Base-by-base conservation (phyloP, 2,113 vertebrate genomes). In the Centrocercus urophasianus region DNA sequence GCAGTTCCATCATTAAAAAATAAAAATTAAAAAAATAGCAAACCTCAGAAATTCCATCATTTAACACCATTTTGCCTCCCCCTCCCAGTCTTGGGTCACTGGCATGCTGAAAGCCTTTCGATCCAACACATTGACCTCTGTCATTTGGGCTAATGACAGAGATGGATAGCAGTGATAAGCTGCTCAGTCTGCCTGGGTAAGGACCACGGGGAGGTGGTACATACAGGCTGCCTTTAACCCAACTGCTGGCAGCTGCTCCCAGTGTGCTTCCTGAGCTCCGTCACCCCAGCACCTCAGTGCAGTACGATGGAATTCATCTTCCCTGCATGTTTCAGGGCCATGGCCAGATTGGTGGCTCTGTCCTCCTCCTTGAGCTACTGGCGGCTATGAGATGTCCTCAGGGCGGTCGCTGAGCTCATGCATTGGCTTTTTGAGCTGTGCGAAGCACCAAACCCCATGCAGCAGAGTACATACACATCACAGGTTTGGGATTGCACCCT, bases 261-360 rank as follows among this genome's bases (percentile, higher is more conserved):
- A 69, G 30, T 2, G 1, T 0, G 0, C 3, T 60, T 18, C 48
- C 43, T 47, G 14, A 65, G 43, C 67, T 48, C 0, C 0, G 5
- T n/a, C 61, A 48, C 38, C 60, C 15, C n/a, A 4, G 22, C 3
- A 1, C 30, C 17, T 17, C 28, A 57, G 10, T 25, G 24, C 13
- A 2, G 9, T 30, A 59, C 0, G 0, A 18, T 28, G 54, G 65
- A 64, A 13, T 12, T 22, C 48, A 7, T 76, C 70, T 88, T 50
- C 40, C 16, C 22, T 42, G 54, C 19, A 19, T 5, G 80, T 11
- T 61, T 11, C 20, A 32, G 52, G 52, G 47, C 22, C 6, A 3
- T 10, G 40, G 13, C 7, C 34, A 77, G 32, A 25, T 67, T 45
- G 11, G 18, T 24, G 32, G 6, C 47, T 73, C 32, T 60, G 0